Percentiles rank a stretch among this genome's conserved stretches.
Conservation (phyloP, 2,113 vertebrate species). For the Ammodytes marinus region DNA sequence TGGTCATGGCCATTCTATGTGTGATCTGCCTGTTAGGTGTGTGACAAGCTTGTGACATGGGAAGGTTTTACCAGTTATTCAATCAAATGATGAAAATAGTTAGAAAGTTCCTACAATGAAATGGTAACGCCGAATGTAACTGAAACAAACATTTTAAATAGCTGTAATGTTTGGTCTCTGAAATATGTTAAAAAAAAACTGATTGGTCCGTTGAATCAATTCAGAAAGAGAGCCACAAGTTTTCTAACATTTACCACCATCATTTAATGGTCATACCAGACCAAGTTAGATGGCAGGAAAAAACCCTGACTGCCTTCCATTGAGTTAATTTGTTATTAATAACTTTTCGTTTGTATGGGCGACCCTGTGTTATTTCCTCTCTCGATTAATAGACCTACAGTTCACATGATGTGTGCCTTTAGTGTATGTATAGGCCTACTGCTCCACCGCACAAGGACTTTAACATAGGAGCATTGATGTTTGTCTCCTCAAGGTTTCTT, state of each 20-base stretch:
- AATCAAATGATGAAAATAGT: not conserved
- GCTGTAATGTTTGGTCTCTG: not conserved
- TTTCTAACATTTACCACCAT: too few relatives aligned
- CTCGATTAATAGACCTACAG: not conserved
- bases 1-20: not conserved
- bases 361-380: not conserved
- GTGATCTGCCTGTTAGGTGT: conserved; percentile 40
- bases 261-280: not conserved
- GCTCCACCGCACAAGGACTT: not conserved
- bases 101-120: not conserved
- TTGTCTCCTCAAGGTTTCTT: conserved; percentile 18
- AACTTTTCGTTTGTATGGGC: not conserved
- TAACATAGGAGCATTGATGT: conserved; percentile 18
- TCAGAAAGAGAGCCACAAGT: not conserved
- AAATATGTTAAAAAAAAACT: not conserved
- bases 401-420: not conserved
- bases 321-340: not conserved
- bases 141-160: not conserved
- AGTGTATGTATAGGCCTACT: not conserved
- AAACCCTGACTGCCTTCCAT: not conserved
- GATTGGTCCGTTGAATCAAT: not conserved
- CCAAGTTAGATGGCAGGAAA: too few relatives aligned
- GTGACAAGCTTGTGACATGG: not conserved
- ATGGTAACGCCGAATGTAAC: not conserved
- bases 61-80: conserved; percentile 5